phyloP scores from a whole-genome alignment of 2,113 vertebrate genomes.

The Trichechus manatus region DNA sequence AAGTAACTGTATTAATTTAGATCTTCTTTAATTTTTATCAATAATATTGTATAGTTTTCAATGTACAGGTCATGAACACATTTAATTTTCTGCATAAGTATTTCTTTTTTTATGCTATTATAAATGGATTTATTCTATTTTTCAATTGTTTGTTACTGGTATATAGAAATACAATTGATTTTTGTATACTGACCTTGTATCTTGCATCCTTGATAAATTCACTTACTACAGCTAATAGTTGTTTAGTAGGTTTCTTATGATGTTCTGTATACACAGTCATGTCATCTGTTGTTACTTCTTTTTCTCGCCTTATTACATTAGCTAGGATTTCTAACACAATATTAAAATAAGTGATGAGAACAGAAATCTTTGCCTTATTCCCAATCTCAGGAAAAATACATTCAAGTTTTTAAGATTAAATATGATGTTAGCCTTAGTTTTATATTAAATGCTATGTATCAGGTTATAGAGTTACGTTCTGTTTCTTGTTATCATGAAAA shows the following conservation, averaged over 20 bases:
- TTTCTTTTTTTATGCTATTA: too few relatives aligned
- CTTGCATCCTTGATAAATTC: not conserved
- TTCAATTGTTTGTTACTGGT: too few relatives aligned
- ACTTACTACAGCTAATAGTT: not conserved
- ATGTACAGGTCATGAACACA: too few relatives aligned
- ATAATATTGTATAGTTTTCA: too few relatives aligned
- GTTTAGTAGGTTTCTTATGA: not conserved
- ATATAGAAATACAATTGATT: too few relatives aligned
- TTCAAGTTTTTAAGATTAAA: not conserved
- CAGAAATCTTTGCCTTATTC: too few relatives aligned
- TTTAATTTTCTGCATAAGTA: too few relatives aligned
- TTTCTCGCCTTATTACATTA: not conserved
- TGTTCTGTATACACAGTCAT: too few relatives aligned
- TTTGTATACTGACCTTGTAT: too few relatives aligned
- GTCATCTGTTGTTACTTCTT: not conserved
- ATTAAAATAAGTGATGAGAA: not conserved
- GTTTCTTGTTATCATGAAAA: not conserved
- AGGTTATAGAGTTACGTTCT: not conserved
- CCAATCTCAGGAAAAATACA: not conserved
- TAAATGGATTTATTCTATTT: too few relatives aligned
- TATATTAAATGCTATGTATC: not conserved
- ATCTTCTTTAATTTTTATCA: too few relatives aligned
- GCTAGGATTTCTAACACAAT: not conserved
- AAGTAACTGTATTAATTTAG: not conserved
- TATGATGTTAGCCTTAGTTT: not conserved